Conservation (phyloP, 2,888 invertebrate species). For the Azorinus chamasolen region DNA sequence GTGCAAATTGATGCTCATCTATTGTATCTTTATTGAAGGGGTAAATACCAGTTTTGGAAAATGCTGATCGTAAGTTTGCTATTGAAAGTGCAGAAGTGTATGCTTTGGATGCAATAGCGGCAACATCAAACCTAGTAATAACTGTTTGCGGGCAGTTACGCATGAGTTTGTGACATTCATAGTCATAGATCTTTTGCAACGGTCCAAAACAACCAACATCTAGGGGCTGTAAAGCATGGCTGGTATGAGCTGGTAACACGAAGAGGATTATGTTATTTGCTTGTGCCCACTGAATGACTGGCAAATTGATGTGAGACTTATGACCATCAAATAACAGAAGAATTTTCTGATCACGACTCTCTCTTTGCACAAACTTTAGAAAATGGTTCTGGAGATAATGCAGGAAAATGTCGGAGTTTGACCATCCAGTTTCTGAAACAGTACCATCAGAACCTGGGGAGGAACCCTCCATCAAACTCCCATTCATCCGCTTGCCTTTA, state of each 20-base stretch:
- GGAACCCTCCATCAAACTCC: constrained; percentile 10
- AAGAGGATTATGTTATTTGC: constrained; percentile 30
- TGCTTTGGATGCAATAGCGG: constrained; percentile 23
- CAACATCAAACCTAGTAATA: too few species aligned
- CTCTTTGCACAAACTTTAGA: constrained; percentile 16
- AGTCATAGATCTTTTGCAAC: too few species aligned
- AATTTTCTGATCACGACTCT: constrained; percentile 6
- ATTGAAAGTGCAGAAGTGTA: constrained; percentile 23
- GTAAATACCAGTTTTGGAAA: constrained; percentile 31
- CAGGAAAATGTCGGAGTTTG: constrained; percentile 17
- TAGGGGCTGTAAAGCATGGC: too few species aligned
- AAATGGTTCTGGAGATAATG: constrained; percentile 21
- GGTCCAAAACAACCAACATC: too few species aligned
- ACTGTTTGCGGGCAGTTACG: too few species aligned
- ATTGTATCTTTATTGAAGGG: too few species aligned
- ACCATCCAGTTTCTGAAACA: constrained; percentile 25
- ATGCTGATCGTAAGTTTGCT: constrained; percentile 28
- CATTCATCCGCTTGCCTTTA: too few species aligned
- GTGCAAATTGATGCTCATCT: too few species aligned
- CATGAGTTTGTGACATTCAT: too few species aligned
- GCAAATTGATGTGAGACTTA: constrained; percentile 21
- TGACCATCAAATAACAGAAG: constrained; percentile 29
- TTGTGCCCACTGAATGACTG: constrained; percentile 32
- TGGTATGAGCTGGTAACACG: constrained; percentile 24
- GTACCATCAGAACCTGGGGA: constrained; percentile 17